A percentile compares a stretch with the other conserved stretches of the same genome.
phyloP scores from a whole-genome alignment of 2,888 invertebrate genomes.

The Phyllotreta striolata region DNA sequence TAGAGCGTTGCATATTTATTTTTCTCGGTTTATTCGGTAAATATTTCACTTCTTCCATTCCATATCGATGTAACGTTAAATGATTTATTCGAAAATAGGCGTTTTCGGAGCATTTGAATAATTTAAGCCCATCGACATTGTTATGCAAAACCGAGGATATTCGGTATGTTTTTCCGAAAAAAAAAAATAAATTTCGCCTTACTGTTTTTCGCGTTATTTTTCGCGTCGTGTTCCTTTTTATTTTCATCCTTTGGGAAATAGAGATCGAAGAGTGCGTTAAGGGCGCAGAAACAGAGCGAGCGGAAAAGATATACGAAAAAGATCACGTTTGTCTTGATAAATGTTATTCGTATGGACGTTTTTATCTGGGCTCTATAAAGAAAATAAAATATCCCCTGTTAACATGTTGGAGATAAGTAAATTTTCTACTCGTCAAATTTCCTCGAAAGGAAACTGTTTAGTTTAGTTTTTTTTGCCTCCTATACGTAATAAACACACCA shows the following conservation, averaged over 20 bases:
- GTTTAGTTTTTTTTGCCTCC: too few species aligned
- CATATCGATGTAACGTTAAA: too few species aligned
- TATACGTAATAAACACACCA: too few species aligned
- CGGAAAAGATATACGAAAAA: background rate
- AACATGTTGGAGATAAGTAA: slow-evolving; percentile 6
- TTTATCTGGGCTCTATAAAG: background rate
- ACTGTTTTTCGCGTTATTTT: slow-evolving; percentile 9
- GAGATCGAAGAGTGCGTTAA: slow-evolving; percentile 2
- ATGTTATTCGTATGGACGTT: slow-evolving; percentile 13
- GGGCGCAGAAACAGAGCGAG: background rate
- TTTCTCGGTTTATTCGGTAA: too few species aligned
- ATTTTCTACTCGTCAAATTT: slow-evolving; percentile 13
- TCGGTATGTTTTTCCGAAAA: background rate
- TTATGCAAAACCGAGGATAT: slow-evolving; percentile 6
- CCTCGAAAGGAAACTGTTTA: background rate
- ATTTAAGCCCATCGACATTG: slow-evolving; percentile 4
- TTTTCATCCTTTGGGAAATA: slow-evolving; percentile 6
- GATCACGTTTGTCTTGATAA: slow-evolving; percentile 8
- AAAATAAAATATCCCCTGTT: slow-evolving; percentile 11
- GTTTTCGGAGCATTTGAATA: background rate
- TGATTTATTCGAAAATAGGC: background rate
- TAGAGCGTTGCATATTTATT: too few species aligned
- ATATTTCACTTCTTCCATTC: too few species aligned
- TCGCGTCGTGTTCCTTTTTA: background rate
- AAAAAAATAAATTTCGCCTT: slow-evolving; percentile 6